A percentile compares a stretch with the other conserved stretches of the same genome.
Conservation (phyloP, 2,797 vertebrate genomes). For the Dallia pectoralis region DNA sequence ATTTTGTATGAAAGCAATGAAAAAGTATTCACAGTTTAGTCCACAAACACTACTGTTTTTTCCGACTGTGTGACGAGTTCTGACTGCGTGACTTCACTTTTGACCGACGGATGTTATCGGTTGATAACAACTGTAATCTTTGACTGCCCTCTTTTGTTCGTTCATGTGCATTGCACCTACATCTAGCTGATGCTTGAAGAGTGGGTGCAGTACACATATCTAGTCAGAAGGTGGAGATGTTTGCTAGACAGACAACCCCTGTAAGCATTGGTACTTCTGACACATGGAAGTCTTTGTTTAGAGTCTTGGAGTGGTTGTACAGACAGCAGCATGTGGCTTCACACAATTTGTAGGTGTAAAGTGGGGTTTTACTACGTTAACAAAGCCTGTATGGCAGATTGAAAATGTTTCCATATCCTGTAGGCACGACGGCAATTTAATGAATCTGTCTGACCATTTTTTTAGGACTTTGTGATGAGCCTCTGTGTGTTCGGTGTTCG, state of each 20-base stretch:
- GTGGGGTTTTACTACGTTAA: not conserved
- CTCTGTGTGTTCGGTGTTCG: slow-evolving; percentile 27
- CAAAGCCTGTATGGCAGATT: not conserved
- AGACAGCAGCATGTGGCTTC: not conserved
- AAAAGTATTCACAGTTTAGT: too few relatives aligned
- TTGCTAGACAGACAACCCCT: slow-evolving; percentile 13
- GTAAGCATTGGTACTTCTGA: not conserved
- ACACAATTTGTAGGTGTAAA: not conserved
- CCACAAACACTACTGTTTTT: too few relatives aligned
- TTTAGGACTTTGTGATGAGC: not conserved
- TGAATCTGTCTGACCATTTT: not conserved
- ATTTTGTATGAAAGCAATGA: too few relatives aligned
- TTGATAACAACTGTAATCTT: too few relatives aligned
- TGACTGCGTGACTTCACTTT: not conserved
- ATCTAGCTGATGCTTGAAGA: not conserved
- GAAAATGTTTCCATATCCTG: not conserved
- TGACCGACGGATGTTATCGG: too few relatives aligned
- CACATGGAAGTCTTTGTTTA: slow-evolving; percentile 14
- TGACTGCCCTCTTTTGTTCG: not conserved
- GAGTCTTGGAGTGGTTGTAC: slow-evolving; percentile 13
- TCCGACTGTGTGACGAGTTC: too few relatives aligned
- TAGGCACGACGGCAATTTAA: not conserved
- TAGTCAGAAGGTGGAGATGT: slow-evolving; percentile 44
- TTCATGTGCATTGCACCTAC: not conserved
- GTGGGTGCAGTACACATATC: slow-evolving; percentile 17